Evolutionary conservation across 2,797 vertebrate genomes (phyloP), one percentile per base, ranked within the genome.

Genomic region (Enteromius anoplus): DNA sequence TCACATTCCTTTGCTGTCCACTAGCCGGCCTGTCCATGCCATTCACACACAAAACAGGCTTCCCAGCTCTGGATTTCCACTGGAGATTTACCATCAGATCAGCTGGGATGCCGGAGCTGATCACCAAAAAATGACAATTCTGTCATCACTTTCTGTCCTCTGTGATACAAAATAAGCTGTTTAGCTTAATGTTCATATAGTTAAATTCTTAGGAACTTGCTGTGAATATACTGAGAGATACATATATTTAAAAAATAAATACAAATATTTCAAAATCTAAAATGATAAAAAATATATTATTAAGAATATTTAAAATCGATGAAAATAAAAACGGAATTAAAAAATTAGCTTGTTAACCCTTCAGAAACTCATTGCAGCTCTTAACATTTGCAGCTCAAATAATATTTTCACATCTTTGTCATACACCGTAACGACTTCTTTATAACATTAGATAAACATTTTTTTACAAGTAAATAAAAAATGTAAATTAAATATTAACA

Each of bases 1-100:
- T 89, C 64, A 51, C 94, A 95, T 95, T 95, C 95, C 94, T 93
- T 89, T 93, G 92, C 89, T 92, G 93, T 92, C 93, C 90, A 93
- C 92, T 92, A 81, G 87, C 80, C 84, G 60, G 79, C 77, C 62
- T 77, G 65, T 89, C 92, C 66, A 53, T 82, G 78, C 82, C 85
- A 86, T 87, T 85, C 69, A 82, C 19, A 23, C 10, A 12, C 11
- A 47, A 26, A 15, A 42, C 2, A 1, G 1, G 17, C 15, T 53
- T 72, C 47, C 45, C 47, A 32, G 70, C 47, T 19, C 70, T 75
- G 34, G 37, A 17, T 40, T 23, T 40, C 32, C n/a, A 45, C n/a
- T 6, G 37, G 8, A n/a, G 60, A 62, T 45, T 58, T 9, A 26
- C 34, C 40, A 26, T 23, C 37, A 76, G 55, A 42, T 62, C 53